Conservation (phyloP, 2,888 invertebrate genomes). For the Eumerus sabulonum region DNA sequence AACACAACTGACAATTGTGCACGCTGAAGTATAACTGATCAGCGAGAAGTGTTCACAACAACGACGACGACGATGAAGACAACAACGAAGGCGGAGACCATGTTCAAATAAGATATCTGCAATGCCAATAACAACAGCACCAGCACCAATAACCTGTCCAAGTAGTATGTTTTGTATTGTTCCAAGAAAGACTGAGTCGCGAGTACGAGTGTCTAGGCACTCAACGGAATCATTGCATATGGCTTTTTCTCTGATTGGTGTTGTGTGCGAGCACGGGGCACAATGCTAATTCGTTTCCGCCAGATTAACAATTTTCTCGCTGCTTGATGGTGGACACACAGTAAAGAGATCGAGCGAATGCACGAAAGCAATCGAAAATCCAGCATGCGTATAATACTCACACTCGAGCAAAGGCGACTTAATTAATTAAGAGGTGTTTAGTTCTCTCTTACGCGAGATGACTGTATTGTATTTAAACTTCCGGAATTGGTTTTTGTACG, state of each 20-base stretch:
- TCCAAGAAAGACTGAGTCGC: slow-evolving; percentile 27
- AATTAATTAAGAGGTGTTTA: too few species aligned
- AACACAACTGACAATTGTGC: slow-evolving; percentile 51
- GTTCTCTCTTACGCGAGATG: too few species aligned
- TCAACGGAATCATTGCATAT: slow-evolving; percentile 42
- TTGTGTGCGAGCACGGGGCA: slow-evolving; percentile 35
- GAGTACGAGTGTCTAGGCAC: slow-evolving; percentile 22
- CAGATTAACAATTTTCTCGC: slow-evolving; percentile 36
- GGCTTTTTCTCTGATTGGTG: slow-evolving; percentile 44
- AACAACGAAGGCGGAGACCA: neutral
- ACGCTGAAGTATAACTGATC: slow-evolving; percentile 57
- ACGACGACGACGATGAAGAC: slow-evolving; percentile 29
- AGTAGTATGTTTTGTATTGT: slow-evolving; percentile 33
- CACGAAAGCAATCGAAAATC: too few species aligned
- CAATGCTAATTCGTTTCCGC: slow-evolving; percentile 46
- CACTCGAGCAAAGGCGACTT: too few species aligned
- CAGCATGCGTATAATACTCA: too few species aligned
- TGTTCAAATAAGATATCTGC: slow-evolving; percentile 49
- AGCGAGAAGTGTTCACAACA: slow-evolving; percentile 33
- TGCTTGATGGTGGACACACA: neutral
- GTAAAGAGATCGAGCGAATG: too few species aligned
- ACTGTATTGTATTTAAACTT: too few species aligned
- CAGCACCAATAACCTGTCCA: slow-evolving; percentile 6
- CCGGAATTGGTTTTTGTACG: too few species aligned
- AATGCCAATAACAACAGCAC: slow-evolving; percentile 47